phyloP scores from a whole-genome alignment of 2,113 vertebrate species.

The Oryzias javanicus region DNA sequence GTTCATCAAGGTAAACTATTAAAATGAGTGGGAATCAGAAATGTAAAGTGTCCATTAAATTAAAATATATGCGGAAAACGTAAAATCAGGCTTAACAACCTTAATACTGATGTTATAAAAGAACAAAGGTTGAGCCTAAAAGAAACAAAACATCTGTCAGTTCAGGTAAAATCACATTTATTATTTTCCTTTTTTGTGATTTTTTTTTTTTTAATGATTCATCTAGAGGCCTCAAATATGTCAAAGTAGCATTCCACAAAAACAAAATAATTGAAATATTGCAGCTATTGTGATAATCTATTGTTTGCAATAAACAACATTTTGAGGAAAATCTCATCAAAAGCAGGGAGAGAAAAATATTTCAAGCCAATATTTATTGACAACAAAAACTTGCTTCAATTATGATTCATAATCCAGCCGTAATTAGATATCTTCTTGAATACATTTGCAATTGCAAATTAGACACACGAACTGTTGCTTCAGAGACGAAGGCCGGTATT shows the following conservation, averaged over 20 bases:
- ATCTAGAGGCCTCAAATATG: neutral
- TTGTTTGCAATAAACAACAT: neutral
- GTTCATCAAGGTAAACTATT: too few species aligned
- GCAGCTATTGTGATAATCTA: neutral
- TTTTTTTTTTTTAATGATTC: neutral
- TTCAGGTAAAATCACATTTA: too few species aligned
- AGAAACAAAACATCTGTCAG: too few species aligned
- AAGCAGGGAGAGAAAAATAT: conserved; percentile 1
- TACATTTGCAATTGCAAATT: conserved; percentile 1
- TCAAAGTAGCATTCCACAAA: too few species aligned
- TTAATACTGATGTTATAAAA: too few species aligned
- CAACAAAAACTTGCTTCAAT: conserved; percentile 2
- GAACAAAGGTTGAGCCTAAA: too few species aligned
- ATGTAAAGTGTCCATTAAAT: too few species aligned
- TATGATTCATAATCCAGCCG: neutral
- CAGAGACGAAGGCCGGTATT: neutral
- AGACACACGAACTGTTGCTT: neutral
- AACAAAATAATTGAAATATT: too few species aligned
- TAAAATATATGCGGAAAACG: too few species aligned
- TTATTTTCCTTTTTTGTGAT: too few species aligned
- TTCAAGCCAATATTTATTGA: conserved; percentile 5
- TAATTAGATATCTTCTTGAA: neutral
- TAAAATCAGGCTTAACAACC: too few species aligned
- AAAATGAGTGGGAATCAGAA: too few species aligned
- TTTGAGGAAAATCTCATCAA: conserved; percentile 6